These are phyloP conservation scores for Callosobruchus maculatus DNA, from an alignment of 2,888 invertebrate genomes.

Conservation along the genomic window DNA sequence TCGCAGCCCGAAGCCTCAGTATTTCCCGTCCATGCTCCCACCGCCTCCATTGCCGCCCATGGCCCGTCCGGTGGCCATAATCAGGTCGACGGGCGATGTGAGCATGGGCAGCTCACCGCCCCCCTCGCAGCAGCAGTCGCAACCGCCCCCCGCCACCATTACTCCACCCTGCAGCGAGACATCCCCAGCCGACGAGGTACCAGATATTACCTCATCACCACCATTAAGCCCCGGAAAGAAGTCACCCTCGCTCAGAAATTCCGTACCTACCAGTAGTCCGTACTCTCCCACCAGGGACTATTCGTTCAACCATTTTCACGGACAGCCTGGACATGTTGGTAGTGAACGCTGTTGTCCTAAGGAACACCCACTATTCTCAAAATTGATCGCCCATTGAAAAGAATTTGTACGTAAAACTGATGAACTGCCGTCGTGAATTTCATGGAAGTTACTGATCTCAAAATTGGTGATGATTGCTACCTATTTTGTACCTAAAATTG, in stretches of 20 bases:
- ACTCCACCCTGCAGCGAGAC: slow-evolving; percentile 54
- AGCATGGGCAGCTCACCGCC: slow-evolving; percentile 58
- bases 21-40: slow-evolving; percentile 90
- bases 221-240: slow-evolving; percentile 46
- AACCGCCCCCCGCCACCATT: slow-evolving; percentile 53
- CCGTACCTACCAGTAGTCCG: slow-evolving; percentile 38
- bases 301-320: slow-evolving; percentile 90
- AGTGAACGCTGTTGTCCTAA: slow-evolving; percentile 39
- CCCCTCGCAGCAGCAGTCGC: neutral
- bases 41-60: slow-evolving; percentile 94
- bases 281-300: slow-evolving; percentile 53
- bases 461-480: too few species aligned
- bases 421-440: too few species aligned
- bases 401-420: too few species aligned
- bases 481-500: too few species aligned
- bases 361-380: slow-evolving; percentile 19
- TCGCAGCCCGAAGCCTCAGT: slow-evolving; percentile 74
- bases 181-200: slow-evolving; percentile 45
- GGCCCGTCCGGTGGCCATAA: slow-evolving; percentile 94
- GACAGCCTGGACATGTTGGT: slow-evolving; percentile 80
- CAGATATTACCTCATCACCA: slow-evolving; percentile 47
- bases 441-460: too few species aligned
- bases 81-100: slow-evolving; percentile 74
- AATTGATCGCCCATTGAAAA: neutral
- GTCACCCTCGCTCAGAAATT: slow-evolving; percentile 44